A percentile compares a stretch with the other conserved stretches of the same genome.
phyloP scores from a whole-genome alignment of 2,797 vertebrate genomes.

The Vespertilio murinus region DNA sequence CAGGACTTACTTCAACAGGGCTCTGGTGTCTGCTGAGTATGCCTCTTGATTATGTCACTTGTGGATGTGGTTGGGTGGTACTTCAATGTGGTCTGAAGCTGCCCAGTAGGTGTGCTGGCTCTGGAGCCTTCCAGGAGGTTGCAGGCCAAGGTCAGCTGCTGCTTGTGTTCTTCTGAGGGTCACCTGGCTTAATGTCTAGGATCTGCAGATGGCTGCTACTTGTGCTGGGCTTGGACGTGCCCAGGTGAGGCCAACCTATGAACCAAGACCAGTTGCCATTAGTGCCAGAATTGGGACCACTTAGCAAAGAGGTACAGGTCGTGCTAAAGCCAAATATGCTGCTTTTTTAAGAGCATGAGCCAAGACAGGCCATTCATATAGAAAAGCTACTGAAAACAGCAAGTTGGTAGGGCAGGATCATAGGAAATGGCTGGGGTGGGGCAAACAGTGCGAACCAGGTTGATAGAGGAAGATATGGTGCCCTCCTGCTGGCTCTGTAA shows the following conservation, averaged over 20 bases:
- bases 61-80: background rate
- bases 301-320: background rate
- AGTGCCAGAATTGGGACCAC: background rate
- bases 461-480: background rate
- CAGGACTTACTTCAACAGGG: background rate
- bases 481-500: background rate
- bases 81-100: background rate
- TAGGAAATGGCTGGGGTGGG: background rate
- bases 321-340: background rate
- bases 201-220: background rate
- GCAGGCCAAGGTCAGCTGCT: background rate
- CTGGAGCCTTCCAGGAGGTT: background rate
- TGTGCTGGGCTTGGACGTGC: background rate
- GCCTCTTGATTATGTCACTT: background rate
- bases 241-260: background rate
- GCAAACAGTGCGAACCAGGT: background rate
- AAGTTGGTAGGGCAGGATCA: background rate
- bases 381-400: background rate
- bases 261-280: background rate
- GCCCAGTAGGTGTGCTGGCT: background rate
- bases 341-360: background rate
- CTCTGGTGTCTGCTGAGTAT: background rate
- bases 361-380: background rate
- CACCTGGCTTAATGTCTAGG: background rate
- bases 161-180: background rate